Base-by-base conservation (phyloP, 2,888 invertebrate species). In the Orthonevra nobilis region DNA sequence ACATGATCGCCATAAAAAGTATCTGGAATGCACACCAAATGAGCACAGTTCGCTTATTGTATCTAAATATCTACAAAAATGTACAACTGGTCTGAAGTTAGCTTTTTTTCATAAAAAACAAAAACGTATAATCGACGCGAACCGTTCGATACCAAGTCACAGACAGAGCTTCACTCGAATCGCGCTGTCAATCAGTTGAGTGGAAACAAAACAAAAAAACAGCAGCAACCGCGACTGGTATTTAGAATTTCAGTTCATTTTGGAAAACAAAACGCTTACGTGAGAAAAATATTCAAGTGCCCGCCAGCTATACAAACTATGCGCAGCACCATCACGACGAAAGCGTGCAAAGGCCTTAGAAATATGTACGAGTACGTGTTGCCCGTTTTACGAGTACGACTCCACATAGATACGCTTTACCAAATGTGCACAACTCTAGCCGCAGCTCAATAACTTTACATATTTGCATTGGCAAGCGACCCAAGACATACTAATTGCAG, bases 211-310 rank as follows among this genome's bases (percentile, higher is more conserved):
- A 14, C 10, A 12, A 30, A 15, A 19, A 32, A 32, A 19, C 26
- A 32, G 23, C 38, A 26, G 20, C 7, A 6, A 10, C 26, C 42
- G 14, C 19, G 20, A 28, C 34, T 77, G 77, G 77, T 77, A 77
- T 77, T 77, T 64, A 77, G 77, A 77, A 77, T 77, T 72, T 48
- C 64, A 77, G 77, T 77, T 72, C 77, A 77, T 66, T 77, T 77
- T 77, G 77, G 77, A 72, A 77, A 77, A 77, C 72, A 77, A 77
- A 77, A 70, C 32, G 60, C 58, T 72, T 72, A 77, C 77, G 77
- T 77, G 77, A 77, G 72, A 77, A 60, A 72, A 77, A 72, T 77
- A 34, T 44, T 38, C 30, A 40, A 54, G 50, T 46, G 30, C 19
- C 3, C 23, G 23, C n/a, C n/a, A n/a, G n/a, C 17, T 40, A 30